phyloP scores from a whole-genome alignment of 2,797 vertebrate genomes.

The Lepus townsendii region DNA sequence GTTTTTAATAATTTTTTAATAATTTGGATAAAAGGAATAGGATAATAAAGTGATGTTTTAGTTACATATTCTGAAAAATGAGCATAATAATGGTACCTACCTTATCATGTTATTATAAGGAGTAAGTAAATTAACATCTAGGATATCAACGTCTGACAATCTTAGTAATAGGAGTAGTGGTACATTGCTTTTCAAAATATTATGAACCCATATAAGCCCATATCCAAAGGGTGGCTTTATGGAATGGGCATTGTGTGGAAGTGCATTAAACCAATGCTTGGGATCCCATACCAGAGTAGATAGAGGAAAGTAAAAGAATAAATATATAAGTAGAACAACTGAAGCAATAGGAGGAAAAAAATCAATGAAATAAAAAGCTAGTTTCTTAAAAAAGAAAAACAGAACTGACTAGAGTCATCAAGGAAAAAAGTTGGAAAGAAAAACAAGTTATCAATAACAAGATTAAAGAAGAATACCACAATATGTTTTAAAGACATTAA shows the following conservation, averaged over 20 bases:
- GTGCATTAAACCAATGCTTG: too few species aligned
- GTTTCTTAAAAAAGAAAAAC: neutral
- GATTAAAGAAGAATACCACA: neutral
- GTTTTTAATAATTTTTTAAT: conserved; percentile 1
- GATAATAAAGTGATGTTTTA: neutral
- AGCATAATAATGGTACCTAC: neutral
- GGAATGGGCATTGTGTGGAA: too few species aligned
- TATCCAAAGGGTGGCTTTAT: neutral
- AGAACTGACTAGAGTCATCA: neutral
- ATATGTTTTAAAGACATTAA: neutral
- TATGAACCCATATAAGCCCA: neutral
- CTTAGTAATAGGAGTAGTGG: neutral
- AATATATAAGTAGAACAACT: neutral
- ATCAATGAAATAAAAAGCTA: neutral
- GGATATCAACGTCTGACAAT: neutral
- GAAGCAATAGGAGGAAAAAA: neutral
- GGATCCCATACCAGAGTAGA: neutral
- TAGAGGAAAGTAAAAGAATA: neutral
- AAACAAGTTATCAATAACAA: neutral
- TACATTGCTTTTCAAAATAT: neutral
- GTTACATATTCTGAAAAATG: neutral
- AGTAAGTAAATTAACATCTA: neutral
- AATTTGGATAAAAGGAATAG: neutral
- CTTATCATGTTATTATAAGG: neutral
- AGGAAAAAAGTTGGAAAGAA: neutral